phyloP scores from a whole-genome alignment of 2,113 vertebrate genomes.

The Psammodynastes pulverulentus region DNA sequence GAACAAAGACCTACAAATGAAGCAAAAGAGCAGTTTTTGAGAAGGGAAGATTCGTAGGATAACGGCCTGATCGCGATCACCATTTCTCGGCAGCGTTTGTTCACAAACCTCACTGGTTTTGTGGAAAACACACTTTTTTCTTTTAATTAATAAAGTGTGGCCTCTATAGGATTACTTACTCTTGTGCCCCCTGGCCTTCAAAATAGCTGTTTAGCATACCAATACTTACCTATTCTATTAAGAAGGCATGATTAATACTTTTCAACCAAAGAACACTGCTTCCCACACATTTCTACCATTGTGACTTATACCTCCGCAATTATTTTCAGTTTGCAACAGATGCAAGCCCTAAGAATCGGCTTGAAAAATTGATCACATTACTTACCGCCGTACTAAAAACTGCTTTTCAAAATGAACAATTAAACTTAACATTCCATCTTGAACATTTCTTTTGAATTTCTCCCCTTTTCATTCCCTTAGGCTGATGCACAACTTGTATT shows the following conservation, averaged over 20 bases:
- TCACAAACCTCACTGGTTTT: background rate
- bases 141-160: background rate
- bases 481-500: background rate
- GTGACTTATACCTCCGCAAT: conserved; percentile 34
- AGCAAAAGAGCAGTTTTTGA: background rate
- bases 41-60: background rate
- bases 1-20: background rate
- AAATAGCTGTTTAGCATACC: background rate
- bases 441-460: background rate
- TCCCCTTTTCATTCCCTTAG: background rate
- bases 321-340: conserved; percentile 33
- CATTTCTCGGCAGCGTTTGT: background rate
- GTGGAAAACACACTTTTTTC: background rate
- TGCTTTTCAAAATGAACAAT: conserved; percentile 40
- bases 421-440: conserved; percentile 14
- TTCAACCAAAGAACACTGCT: background rate
- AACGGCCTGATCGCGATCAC: background rate
- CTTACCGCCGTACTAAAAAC: conserved; percentile 37
- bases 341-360: conserved; percentile 52
- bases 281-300: background rate
- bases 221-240: background rate
- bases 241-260: background rate
- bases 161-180: background rate
- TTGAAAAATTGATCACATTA: conserved; percentile 59
- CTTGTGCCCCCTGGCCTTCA: background rate